Base-by-base conservation (phyloP, 2,888 invertebrate genomes). In the Creontiades dilutus region DNA sequence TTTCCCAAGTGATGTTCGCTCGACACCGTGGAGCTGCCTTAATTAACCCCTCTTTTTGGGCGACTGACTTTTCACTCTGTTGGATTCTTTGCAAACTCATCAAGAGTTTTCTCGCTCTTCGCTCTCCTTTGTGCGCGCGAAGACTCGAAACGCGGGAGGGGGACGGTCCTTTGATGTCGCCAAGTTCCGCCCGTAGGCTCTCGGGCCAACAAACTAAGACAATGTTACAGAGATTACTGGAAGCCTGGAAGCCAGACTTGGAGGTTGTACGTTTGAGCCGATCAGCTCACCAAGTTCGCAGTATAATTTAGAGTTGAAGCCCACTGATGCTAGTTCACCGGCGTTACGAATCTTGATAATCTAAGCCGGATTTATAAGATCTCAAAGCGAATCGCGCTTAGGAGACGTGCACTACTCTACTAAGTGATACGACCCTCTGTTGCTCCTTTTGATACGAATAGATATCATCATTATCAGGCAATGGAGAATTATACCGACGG, bases 1-100 rank as follows among this genome's bases (percentile, higher is more conserved):
- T 84, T 84, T 84, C 84, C 84, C 84, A n/a, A 84, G 84, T 27
- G 84, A 84, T 84, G 84, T 76, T 28, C 76, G 0, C 57, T 23
- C 48, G 19, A n/a, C 52, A 55, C 19, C 47, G 84, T n/a, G 11
- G 37, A 80, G 80, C 28, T 46, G 48, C 81, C 84, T 84, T 55
- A 55, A 55, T 84, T 55, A 48, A 23, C 52, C 84, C 57, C 57
- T 37, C 55, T 27, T 84, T 84, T 28, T 55, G 84, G 84, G 55
- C 55, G 84, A 84, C 84, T 84, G 55, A 57, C 84, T 84, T 84
- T 84, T 57, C 57, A 84, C 84, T 55, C 57, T 14, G 14, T 28
- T 27, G 76, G n/a, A 28, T 76, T 28, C 28, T 76, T 76, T 27
- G 28, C 12, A 28, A 76, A 76, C 76, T 76, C 76, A 76, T 76